These are phyloP conservation scores for Acheta domesticus DNA, from an alignment of 2,888 invertebrate genomes.

Conservation along the genomic window DNA sequence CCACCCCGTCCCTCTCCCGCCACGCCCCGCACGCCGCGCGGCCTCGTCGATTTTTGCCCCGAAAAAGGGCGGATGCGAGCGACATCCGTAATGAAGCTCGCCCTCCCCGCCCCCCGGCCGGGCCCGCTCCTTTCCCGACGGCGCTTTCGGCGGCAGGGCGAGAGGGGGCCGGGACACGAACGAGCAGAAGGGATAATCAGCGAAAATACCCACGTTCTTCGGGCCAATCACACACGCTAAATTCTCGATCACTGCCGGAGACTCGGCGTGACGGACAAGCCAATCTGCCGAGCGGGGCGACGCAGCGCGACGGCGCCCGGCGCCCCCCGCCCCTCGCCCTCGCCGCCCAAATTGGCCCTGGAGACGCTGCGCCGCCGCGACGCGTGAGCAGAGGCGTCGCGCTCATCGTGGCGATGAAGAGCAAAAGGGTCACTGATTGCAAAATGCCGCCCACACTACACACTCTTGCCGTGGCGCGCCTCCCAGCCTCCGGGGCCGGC, in stretches of 20 bases:
- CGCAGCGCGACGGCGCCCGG: background rate
- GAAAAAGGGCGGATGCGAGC: background rate
- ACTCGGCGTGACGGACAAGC: constrained; percentile 1
- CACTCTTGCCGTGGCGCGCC: background rate
- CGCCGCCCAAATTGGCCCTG: no score
- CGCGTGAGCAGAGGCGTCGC: no score
- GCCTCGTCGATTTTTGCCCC: background rate
- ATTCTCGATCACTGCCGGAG: background rate
- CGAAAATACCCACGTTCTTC: background rate
- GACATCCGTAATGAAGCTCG: background rate
- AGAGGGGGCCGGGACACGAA: background rate
- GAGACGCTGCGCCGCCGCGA: no score
- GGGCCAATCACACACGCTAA: constrained; percentile 3
- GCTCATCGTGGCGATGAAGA: no score
- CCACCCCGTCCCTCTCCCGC: no score
- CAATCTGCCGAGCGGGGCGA: background rate
- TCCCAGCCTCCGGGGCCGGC: background rate
- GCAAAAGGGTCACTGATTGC: no score
- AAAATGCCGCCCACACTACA: background rate
- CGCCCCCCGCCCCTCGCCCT: no score
- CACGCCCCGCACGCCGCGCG: background rate
- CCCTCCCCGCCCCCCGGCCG: background rate
- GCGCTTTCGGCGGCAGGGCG: background rate
- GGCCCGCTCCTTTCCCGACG: background rate
- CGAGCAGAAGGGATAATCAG: background rate